Percentiles rank a stretch among this genome's conserved stretches.
These are phyloP conservation scores for Metellina segmentata DNA, from an alignment of 2,888 invertebrate species.

Conservation along the genomic window DNA sequence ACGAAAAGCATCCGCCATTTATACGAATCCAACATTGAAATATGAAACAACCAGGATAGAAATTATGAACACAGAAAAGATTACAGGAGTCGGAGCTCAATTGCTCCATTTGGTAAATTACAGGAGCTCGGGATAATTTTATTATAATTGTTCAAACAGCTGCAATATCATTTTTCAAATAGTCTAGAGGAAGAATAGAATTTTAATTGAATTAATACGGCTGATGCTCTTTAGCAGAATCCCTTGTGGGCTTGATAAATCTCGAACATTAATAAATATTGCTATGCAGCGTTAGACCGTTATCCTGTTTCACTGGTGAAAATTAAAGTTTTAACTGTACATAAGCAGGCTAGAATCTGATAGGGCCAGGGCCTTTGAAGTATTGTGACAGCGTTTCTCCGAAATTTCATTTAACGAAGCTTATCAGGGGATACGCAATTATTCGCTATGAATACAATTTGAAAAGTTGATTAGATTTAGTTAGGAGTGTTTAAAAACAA, in stretches of 20 bases:
- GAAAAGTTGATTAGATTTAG: neutral
- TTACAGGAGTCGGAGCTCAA: neutral
- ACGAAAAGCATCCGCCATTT: too few species aligned
- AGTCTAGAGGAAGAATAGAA: neutral
- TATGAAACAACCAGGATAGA: neutral
- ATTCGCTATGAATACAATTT: neutral
- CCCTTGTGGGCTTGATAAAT: neutral
- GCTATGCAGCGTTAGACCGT: neutral
- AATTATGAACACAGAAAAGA: neutral
- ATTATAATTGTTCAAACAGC: neutral
- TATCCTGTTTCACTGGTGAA: neutral
- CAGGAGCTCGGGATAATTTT: neutral
- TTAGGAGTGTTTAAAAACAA: neutral
- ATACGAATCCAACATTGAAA: neutral
- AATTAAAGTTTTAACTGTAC: neutral
- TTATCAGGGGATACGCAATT: neutral
- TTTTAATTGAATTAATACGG: neutral
- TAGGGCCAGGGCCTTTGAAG: neutral
- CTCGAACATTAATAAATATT: neutral
- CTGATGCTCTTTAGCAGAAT: neutral
- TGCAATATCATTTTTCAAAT: neutral
- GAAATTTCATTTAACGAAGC: neutral
- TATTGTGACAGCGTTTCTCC: neutral
- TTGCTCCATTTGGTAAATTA: neutral
- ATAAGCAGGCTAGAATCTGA: neutral